phyloP scores from a whole-genome alignment of 2,797 vertebrate species.

The Clarias fuscus region DNA sequence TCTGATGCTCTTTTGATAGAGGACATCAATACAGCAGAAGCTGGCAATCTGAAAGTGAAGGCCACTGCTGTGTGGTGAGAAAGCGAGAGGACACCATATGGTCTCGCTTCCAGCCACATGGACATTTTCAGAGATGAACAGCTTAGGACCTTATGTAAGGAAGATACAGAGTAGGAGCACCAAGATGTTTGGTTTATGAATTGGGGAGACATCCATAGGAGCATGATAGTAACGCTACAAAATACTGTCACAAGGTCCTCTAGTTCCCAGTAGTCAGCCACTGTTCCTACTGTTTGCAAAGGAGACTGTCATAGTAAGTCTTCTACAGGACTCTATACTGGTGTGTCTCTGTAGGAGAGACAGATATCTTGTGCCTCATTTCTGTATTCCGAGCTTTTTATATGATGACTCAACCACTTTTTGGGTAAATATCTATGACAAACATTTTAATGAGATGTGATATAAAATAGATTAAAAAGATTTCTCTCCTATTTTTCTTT shows the following conservation, averaged over 20 bases:
- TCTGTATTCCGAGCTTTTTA: neutral
- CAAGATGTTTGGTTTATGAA: constrained; percentile 23
- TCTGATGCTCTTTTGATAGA: constrained; percentile 38
- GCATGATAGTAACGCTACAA: constrained; percentile 16
- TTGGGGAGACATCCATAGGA: neutral
- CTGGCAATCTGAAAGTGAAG: constrained; percentile 36
- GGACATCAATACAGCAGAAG: constrained; percentile 42
- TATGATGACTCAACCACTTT: neutral
- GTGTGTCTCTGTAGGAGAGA: neutral
- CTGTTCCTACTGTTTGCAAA: neutral
- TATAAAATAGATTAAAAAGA: constrained; percentile 1
- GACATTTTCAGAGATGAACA: constrained; percentile 47
- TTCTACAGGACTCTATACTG: neutral
- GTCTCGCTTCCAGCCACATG: constrained; percentile 49
- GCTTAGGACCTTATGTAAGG: constrained; percentile 51
- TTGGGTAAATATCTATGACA: neutral
- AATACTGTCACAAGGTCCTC: neutral
- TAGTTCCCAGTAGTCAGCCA: neutral
- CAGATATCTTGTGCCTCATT: neutral
- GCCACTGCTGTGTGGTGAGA: neutral
- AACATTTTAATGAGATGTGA: neutral
- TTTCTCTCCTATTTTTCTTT: neutral
- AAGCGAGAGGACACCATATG: constrained; percentile 49
- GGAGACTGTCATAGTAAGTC: neutral
- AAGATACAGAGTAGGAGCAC: constrained; percentile 37